Evolutionary conservation across 2,797 vertebrate genomes (phyloP), one percentile per base, ranked within the genome.

Genomic region (Ciconia nigra): DNA sequence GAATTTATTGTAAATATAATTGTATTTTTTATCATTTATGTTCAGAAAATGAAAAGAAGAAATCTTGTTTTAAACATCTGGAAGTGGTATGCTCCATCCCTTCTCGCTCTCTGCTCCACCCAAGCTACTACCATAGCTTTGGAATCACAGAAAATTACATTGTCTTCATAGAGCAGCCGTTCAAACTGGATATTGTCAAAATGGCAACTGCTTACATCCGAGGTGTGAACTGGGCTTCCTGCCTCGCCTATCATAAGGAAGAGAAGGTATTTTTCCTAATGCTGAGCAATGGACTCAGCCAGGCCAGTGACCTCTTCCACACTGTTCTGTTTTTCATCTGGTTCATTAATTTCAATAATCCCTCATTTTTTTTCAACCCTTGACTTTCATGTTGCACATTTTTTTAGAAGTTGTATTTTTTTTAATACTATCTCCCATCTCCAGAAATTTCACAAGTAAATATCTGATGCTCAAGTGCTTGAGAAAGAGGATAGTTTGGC

Each of bases 111-210:
- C 93, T 98, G 11, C 96, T 99, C 33, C 98, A 97, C 46, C 99
- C 99, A 4, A 99, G 99, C 96, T 99, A 99, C 98, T 99, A 98
- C 97, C 99, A 99, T 97, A 99, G 99, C 97, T 99, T 99, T 51
- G 99, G 99, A 22, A 95, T 99, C 98, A 99, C 99, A 0, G 98
- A 99, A 44, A 99, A 99, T 98, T 99, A 99, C 97, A 92, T 99
- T 11, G n/a, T 99, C 86, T 99, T 99, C 21, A 72, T 99, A 35
- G 99, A 99, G 96, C 99, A 99, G 97, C 98, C 99, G 2, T 99
- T 99, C 87, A 99, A 97, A 81, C 80, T 99, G 96, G 99, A 99
- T 92, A 98, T 99, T 20, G 5, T 99, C 83, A 98, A 98, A 94
- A 96, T 99, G 98, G 99, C 99, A 69, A 99, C 99, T 0, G 99